These are phyloP conservation scores for Progne subis DNA, from an alignment of 2,113 vertebrate genomes.

Conservation along the genomic window DNA sequence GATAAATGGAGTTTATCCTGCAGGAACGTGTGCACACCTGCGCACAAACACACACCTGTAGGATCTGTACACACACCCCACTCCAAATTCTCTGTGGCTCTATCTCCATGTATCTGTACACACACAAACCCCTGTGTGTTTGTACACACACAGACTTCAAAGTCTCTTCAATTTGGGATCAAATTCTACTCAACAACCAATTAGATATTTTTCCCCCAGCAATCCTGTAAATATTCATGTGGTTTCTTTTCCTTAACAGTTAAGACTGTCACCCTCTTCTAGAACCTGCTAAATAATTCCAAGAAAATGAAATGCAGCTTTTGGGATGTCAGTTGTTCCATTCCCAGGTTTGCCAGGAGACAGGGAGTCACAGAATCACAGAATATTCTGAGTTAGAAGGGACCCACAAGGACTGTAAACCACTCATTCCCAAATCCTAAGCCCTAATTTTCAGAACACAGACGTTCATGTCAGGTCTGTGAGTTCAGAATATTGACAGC, in stretches of 20 bases:
- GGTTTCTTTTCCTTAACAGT: neutral
- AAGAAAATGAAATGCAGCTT: neutral
- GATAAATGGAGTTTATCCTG: neutral
- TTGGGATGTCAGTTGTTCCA: neutral
- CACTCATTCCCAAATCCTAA: neutral
- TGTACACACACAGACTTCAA: neutral
- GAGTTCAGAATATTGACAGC: neutral
- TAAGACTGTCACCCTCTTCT: neutral
- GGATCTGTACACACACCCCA: too few species aligned
- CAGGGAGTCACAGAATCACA: neutral
- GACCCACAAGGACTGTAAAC: neutral
- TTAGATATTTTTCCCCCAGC: neutral
- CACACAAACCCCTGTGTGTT: neutral
- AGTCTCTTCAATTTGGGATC: neutral
- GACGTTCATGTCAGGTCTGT: neutral
- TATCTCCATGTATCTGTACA: rapidly evolving
- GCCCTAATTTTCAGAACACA: neutral
- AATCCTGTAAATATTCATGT: conserved; percentile 7
- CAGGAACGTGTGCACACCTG: neutral
- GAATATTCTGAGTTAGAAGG: neutral
- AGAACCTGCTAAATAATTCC: neutral
- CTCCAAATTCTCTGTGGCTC: neutral
- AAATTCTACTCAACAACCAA: neutral
- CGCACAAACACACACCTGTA: neutral
- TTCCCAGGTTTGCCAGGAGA: neutral